Base-by-base conservation (phyloP, 1,140 invertebrate genomes). In the Prorops nasuta region DNA sequence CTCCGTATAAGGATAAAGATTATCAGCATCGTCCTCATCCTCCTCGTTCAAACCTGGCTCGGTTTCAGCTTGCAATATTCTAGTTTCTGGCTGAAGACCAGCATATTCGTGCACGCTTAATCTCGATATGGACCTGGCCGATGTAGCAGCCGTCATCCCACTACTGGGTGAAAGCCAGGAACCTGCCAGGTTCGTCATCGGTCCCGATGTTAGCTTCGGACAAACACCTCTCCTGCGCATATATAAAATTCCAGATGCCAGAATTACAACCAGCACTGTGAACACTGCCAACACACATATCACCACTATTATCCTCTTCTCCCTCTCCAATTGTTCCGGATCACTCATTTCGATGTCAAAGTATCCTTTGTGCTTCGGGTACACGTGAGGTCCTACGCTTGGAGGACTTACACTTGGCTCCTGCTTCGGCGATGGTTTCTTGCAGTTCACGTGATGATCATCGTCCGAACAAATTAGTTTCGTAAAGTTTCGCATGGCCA, bases 41-140 rank as follows among this genome's bases (percentile, higher is more conserved):
- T 70, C 60, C 3, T 59, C 63, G 1, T 39, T 48, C 0, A 54
- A 58, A 1, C 65, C 69, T 3, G 67, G 54, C 14, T 67, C 60
- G 3, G 54, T 56, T 8, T 74, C 68, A 2, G 71, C 53, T 3
- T 75, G 62, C 0, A 77, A 47, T 14, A 73, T 71, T 3, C 73
- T 59, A 0, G 68, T 69, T 60, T 79, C 64, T 0, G 82, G 68
- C 4, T 80, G 78, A 3, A 84, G 74, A 28, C 84, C 84, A 0
- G 82, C 81, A 60, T 86, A 87, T 58, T 86, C 84, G 64, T 84
- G 79, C 2, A 85, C 75, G 32, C 83, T 84, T 9, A 85, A 48
- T 49, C 82, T 74, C 0, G 84, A 84, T 45, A 85, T 82, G 3
- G 84, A 85, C 50, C 79, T 73, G 1, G 82, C 80, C 10, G 82